These are phyloP conservation scores for Bubo scandiacus DNA, from an alignment of 2,113 vertebrate genomes.

Conservation along the genomic window DNA sequence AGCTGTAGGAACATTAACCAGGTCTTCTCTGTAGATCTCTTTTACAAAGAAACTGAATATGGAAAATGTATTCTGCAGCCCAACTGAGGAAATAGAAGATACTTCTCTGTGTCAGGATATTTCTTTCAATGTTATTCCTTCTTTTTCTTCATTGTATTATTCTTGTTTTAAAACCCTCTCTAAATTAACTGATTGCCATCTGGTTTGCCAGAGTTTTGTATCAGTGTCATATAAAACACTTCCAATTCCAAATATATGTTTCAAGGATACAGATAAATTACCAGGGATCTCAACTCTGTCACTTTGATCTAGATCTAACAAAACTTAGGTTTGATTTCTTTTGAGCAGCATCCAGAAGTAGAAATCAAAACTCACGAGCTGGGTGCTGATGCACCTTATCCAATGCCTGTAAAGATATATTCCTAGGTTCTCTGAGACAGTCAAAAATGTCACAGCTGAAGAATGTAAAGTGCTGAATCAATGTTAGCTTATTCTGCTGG, in stretches of 20 bases:
- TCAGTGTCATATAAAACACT: neutral
- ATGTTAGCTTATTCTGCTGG: neutral
- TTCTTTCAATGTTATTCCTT: neutral
- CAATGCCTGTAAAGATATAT: neutral
- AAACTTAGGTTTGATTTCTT: neutral
- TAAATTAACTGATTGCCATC: neutral
- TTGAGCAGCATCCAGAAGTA: neutral
- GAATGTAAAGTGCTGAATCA: neutral
- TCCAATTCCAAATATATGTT: neutral
- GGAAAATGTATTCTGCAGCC: neutral
- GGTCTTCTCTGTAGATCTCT: neutral
- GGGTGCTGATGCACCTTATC: neutral
- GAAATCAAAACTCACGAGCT: neutral
- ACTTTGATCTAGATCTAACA: neutral
- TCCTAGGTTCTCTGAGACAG: neutral
- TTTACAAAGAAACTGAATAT: neutral
- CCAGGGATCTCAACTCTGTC: neutral
- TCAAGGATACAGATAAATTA: neutral
- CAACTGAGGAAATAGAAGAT: neutral
- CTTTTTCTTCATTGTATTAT: neutral
- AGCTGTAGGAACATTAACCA: neutral
- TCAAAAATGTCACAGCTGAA: neutral
- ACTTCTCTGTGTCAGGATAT: neutral
- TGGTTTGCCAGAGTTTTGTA: neutral
- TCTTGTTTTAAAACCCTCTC: neutral